Evolutionary conservation across 1,140 invertebrate species (phyloP), one percentile per base, ranked within the genome.

Genomic region (Orius insidiosus): DNA sequence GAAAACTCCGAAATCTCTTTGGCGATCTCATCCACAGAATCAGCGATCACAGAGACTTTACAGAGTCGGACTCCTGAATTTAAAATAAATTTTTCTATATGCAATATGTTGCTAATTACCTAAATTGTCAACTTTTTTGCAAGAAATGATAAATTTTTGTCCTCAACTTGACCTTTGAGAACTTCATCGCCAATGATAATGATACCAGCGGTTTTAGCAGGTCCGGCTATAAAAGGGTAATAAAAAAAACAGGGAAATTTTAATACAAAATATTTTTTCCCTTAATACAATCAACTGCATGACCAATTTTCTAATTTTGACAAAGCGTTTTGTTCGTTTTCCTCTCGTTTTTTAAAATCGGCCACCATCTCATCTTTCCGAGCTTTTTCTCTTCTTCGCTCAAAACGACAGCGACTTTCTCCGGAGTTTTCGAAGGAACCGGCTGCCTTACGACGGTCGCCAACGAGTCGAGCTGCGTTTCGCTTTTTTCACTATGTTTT

Each of bases 121-220:
- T 51, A 72, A 62, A 18, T 68, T 58, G 75, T 75, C 3, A 87
- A 62, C 45, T 72, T 63, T 60, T 71, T 68, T 46, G 72, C 71
- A 5, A 85, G 62, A 55, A 75, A 85, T 51, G 68, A 59, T 2
- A 80, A 80, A 63, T 87, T 88, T 13, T 74, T 76, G 56, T 88
- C 84, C 34, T 58, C 61, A 4, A 78, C 74, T 57, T 81, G 74
- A 3, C 80, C 84, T 63, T 84, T 85, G n/a, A 87, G 60, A 54
- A 88, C 80, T 65, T 88, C 84, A 69, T 88, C 79, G 11, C 84
- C 84, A 58, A 87, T 82, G 41, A 87, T 67, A 58, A 75, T 64
- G 43, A 76, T 53, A 3, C 65, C 62, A 48, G 63, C 66, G 18
- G 61, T 63, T 42, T 52, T 38, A 16, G 30, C 39, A 4, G 30